Conservation (phyloP, 2,113 vertebrate genomes). For the Myodes glareolus region DNA sequence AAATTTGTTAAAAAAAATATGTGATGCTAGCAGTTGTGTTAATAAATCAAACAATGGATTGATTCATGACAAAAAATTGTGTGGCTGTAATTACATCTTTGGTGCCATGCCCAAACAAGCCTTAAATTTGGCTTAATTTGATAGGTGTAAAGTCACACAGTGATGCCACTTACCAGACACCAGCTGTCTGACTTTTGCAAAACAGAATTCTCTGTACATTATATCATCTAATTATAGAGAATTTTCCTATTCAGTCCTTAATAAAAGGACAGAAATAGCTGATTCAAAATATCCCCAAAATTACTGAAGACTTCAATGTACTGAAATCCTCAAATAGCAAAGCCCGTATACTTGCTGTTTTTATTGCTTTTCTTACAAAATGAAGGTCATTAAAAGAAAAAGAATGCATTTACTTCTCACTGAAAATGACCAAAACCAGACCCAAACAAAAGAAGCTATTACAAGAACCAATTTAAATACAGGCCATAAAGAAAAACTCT, state of each 20-base stretch:
- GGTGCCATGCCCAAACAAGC: not conserved
- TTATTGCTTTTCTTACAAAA: not conserved
- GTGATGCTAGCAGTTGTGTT: not conserved
- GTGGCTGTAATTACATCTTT: not conserved
- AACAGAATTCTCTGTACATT: not conserved
- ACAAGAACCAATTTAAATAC: not conserved
- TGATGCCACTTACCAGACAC: not conserved
- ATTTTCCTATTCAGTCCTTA: not conserved
- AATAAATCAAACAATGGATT: not conserved
- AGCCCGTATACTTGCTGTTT: not conserved
- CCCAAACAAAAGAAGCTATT: not conserved
- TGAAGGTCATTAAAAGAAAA: not conserved
- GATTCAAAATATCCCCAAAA: not conserved
- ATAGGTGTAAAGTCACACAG: conserved; percentile 24
- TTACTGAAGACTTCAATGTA: not conserved
- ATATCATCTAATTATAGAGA: not conserved
- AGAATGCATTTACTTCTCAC: not conserved
- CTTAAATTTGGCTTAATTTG: conserved; percentile 41
- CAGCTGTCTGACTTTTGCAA: not conserved
- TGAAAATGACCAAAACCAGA: not conserved
- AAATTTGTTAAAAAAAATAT: not conserved
- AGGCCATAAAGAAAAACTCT: not conserved
- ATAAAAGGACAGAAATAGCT: not conserved
- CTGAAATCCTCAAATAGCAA: not conserved
- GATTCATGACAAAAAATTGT: not conserved